phyloP scores from a whole-genome alignment of 2,888 invertebrate species.

The Vannuccia rotundouncinata region DNA sequence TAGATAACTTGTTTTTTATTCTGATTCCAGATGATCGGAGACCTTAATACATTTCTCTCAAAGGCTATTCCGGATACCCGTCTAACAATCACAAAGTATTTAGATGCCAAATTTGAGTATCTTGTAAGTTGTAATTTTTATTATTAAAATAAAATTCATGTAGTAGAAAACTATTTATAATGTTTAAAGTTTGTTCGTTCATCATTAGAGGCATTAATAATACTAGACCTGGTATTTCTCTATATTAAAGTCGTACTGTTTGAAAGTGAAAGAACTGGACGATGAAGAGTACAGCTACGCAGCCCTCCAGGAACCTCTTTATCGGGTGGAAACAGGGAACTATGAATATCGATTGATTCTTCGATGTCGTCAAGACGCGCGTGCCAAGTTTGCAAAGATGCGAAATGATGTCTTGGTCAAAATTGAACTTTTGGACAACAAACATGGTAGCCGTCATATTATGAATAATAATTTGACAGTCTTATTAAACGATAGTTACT shows the following conservation, averaged over 20 bases:
- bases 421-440: constrained; percentile 90
- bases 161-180: not conserved
- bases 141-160: not conserved
- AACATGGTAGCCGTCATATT: constrained; percentile 66
- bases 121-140: constrained; percentile 58
- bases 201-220: too few species aligned
- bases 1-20: too few species aligned
- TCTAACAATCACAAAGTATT: constrained; percentile 90
- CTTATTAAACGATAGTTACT: too few species aligned
- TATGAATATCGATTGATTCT: constrained; percentile 94
- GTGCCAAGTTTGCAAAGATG: constrained; percentile 71
- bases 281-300: constrained; percentile 89
- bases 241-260: constrained; percentile 85
- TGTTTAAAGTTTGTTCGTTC: too few species aligned
- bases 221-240: too few species aligned
- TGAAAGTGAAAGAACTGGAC: constrained; percentile 99
- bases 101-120: constrained; percentile 97
- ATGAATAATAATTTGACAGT: too few species aligned
- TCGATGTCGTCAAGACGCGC: constrained; percentile 87
- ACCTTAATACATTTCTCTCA: constrained; percentile 89
- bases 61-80: constrained; percentile 96
- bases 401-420: constrained; percentile 76
- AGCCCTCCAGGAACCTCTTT: constrained; percentile 82
- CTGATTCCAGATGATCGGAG: constrained; percentile 68
- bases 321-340: constrained; percentile 95